A percentile compares a stretch with the other conserved stretches of the same genome.
Conservation (phyloP, 2,888 invertebrate species). For the Macaria liturata region DNA sequence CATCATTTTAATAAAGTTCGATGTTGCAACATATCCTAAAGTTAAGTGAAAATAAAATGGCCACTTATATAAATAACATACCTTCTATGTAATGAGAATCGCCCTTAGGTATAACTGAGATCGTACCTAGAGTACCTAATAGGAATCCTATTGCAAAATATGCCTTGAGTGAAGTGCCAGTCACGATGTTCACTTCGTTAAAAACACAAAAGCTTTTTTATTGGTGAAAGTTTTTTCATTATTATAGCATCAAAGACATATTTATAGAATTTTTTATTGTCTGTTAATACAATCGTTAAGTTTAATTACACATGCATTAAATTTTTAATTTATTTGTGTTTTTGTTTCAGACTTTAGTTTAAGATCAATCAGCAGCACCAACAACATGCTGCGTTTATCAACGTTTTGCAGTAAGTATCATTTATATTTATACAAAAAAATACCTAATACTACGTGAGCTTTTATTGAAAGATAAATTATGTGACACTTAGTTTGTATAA, state of each 20-base stretch:
- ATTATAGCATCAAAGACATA: no score
- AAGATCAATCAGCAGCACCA: slow-evolving; percentile 63
- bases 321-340: slow-evolving; percentile 10
- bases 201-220: no score
- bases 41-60: slow-evolving; percentile 7
- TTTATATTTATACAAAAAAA: no score
- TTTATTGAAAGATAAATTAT: no score
- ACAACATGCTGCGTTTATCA: slow-evolving; percentile 78
- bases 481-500: no score
- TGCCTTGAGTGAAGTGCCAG: slow-evolving; percentile 38
- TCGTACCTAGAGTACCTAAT: slow-evolving; percentile 24
- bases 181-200: slow-evolving; percentile 34
- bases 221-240: no score
- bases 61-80: slow-evolving; percentile 12
- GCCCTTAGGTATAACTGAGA: slow-evolving; percentile 15
- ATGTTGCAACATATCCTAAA: background rate
- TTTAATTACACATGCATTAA: no score
- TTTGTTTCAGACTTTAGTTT: slow-evolving; percentile 68
- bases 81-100: slow-evolving; percentile 6
- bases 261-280: no score
- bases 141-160: slow-evolving; percentile 34
- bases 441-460: no score
- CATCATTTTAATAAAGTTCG: background rate
- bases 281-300: no score
- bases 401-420: slow-evolving; percentile 73